Evolutionary conservation across 2,113 vertebrate genomes (phyloP), one percentile per base, ranked within the genome.

Genomic region (Ctenomys sociabilis): DNA sequence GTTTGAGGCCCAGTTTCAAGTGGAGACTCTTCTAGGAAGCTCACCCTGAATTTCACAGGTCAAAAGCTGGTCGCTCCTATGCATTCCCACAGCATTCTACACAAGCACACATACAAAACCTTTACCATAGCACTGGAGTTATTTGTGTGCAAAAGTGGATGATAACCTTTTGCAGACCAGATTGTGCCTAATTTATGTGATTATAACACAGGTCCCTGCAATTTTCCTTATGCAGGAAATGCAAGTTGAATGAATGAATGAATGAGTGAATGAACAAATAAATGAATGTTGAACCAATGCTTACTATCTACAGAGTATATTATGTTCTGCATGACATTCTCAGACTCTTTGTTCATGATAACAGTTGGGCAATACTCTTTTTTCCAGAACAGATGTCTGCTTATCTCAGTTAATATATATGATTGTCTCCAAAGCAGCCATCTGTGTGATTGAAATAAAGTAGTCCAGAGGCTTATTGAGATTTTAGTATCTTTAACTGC

Each of bases 401-500:
- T 95, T 95, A 73, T 75, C 66, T 93, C 95, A 83, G 85, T 85
- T 92, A 94, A 83, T 91, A 43, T 88, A 63, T 28, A 24, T 43
- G 59, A 91, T 88, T 5, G 75, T 80, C 37, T 95, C 77, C 88
- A 94, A 78, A 94, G 72, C 73, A 75, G 87, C 88, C 95, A 94
- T 97, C 93, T 95, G 49, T 88, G 61, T 72, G 30, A 22, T n/a
- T 84, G 85, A 94, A 89, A 43, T 19, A 9, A 95, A 95, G 85
- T 78, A 92, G 95, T 95, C 82, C 97, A 95, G 85, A 95, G 81
- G 35, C 70, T 95, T 96, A 57, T 89, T 94, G 93, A 91, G 86
- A 96, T 95, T 95, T 96, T 75, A 92, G 95, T 97, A 94, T 95
- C 80, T 96, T 96, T 97, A 84, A 97, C 75, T 90, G 54, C 92